Percentiles rank a stretch among this genome's conserved stretches.
Evolutionary conservation across 1,140 invertebrate genomes (phyloP).

Genomic region (Aphelenchoides avenae): DNA sequence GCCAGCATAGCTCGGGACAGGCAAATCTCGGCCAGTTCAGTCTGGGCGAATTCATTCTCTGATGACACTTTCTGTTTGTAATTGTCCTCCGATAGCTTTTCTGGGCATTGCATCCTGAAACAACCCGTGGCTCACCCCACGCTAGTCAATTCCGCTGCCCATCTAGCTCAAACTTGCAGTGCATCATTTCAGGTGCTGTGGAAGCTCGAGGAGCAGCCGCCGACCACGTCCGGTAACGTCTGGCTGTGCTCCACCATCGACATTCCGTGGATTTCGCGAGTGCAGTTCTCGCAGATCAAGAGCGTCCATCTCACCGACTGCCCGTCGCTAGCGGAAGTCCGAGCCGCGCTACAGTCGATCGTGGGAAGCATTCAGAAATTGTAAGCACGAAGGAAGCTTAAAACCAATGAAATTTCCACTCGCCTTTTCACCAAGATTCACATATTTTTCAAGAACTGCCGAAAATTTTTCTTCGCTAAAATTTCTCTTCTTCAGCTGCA

Average conservation of each 20-base stretch:
- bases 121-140: too few species aligned
- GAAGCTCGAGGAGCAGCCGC: conserved; percentile 17
- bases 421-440: conserved; percentile 1
- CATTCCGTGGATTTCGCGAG: conserved; percentile 34
- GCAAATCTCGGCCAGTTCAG: too few species aligned
- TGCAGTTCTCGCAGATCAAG: conserved; percentile 22
- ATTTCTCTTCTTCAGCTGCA: conserved; percentile 68
- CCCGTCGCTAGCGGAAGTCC: conserved; percentile 25
- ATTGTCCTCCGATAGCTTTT: too few species aligned
- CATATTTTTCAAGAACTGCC: neutral
- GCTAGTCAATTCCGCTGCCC: too few species aligned
- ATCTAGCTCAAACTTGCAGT: neutral
- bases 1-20: too few species aligned
- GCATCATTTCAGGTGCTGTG: conserved; percentile 13
- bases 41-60: too few species aligned
- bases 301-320: conserved; percentile 36
- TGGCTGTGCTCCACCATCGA: conserved; percentile 32
- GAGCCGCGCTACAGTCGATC: conserved; percentile 31
- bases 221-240: conserved; percentile 9
- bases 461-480: neutral
- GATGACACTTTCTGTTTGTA: too few species aligned
- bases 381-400: conserved; percentile 14
- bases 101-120: too few species aligned
- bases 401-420: neutral
- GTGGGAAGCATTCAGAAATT: conserved; percentile 45